phyloP scores from a whole-genome alignment of 2,797 vertebrate genomes.

The Halcyon leucocephala region DNA sequence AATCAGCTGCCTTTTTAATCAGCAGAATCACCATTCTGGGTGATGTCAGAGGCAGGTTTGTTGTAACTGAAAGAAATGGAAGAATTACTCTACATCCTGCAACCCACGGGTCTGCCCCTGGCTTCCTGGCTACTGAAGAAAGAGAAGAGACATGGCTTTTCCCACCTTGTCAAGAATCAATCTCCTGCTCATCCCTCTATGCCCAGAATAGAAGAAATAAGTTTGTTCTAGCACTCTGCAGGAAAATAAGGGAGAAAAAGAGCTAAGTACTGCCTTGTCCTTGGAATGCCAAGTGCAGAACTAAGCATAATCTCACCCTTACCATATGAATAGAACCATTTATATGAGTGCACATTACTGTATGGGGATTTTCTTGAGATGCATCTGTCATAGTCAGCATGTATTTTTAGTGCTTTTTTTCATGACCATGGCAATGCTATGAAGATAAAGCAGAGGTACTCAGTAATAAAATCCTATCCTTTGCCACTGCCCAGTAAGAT shows the following conservation, averaged over 20 bases:
- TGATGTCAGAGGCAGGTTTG: background rate
- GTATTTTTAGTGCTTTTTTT: background rate
- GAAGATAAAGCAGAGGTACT: background rate
- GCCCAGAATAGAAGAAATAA: background rate
- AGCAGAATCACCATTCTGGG: background rate
- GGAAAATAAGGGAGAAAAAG: background rate
- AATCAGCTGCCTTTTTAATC: background rate
- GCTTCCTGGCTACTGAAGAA: background rate
- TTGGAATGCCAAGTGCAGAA: background rate
- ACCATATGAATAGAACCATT: background rate
- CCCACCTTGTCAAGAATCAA: background rate
- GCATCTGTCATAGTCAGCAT: background rate
- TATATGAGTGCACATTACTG: background rate
- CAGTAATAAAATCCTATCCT: background rate
- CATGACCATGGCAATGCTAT: background rate
- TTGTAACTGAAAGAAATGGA: background rate
- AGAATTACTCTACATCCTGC: background rate
- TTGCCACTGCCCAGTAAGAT: background rate
- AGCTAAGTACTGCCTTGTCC: background rate
- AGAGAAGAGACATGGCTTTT: background rate
- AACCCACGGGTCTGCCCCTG: background rate
- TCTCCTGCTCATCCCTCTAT: background rate
- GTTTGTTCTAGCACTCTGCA: background rate
- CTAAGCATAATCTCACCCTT: background rate
- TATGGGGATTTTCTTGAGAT: background rate